These are phyloP conservation scores for Hydropsyche tenuis DNA, from an alignment of 1,140 invertebrate species.

Conservation along the genomic window DNA sequence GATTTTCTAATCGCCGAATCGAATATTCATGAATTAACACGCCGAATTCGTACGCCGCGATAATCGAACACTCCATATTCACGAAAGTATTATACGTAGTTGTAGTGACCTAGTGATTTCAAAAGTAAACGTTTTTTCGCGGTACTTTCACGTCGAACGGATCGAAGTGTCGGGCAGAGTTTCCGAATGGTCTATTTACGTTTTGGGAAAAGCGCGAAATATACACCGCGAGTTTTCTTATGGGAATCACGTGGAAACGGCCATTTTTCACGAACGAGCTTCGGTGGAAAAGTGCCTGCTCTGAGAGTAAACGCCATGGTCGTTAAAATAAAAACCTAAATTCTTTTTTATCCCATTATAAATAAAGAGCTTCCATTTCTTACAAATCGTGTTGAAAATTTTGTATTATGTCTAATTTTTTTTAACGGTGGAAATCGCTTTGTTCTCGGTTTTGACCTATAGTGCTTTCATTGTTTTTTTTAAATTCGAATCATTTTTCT, in stretches of 20 bases:
- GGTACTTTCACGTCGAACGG: not conserved
- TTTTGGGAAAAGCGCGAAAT: not conserved
- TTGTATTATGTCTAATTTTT: not conserved
- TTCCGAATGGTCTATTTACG: not conserved
- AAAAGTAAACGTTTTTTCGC: constrained; percentile 6
- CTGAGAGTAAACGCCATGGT: not conserved
- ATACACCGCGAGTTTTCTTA: no score
- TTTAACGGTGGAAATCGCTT: not conserved
- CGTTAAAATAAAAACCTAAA: constrained; percentile 17
- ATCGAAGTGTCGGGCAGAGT: not conserved
- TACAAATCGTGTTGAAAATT: not conserved
- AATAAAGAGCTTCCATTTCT: not conserved
- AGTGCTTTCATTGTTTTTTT: no score
- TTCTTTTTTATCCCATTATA: not conserved
- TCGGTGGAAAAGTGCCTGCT: not conserved
- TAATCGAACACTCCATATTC: not conserved
- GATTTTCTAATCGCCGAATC: not conserved
- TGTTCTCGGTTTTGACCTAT: not conserved
- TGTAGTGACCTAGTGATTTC: constrained; percentile 7
- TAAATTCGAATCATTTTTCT: no score
- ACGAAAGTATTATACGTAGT: no score
- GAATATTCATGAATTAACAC: not conserved
- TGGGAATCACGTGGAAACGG: not conserved
- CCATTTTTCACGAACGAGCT: not conserved
- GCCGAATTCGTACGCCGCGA: no score